Evolutionary conservation across 2,888 invertebrate species (phyloP), one percentile per base, ranked within the genome.

Genomic region (Panzeria rudis): DNA sequence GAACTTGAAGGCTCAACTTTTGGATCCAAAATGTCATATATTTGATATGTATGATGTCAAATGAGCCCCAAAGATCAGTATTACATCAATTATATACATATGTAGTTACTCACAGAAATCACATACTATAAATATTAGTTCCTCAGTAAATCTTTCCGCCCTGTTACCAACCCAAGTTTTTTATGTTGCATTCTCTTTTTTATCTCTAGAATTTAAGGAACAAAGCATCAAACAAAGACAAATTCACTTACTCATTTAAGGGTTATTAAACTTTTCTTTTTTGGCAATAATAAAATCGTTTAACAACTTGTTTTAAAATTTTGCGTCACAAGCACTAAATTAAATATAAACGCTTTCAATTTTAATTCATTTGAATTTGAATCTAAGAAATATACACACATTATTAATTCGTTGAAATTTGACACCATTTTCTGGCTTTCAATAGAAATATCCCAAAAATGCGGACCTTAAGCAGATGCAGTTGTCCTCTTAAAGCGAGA

Each of bases 291-390:
- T 13, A 54, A 71, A 25, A 56, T 17, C 9, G 6, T 23, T 35
- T 25, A 75, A 25, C 13, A 62, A 73, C 47, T 59, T 50, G 73
- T 62, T 73, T 66, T 17, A 32, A 76, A 23, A 44, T 4, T 66
- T 44, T 76, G 54, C 76, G 64, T 76, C 76, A 66, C 41, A 47
- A 56, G 9, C 41, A n/a, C 32, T 56, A 13, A 76, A 68, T 32
- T 56, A 68, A 68, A 66, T 47, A 15, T 32, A 35, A 66, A 32
- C 3, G 66, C 44, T 77, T 77, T 77, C 56, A 59, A 13, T 44
- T 77, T 77, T 66, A 47, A 54, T 76, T 54, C 2, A 44, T 23
- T 32, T 73, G 35, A 9, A 52, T 25, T 20, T 64, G 62, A 54
- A 29, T 52, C 41, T 54, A 64, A 25, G 59, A 41, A 71, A 38